Evolutionary conservation across 2,113 vertebrate species (phyloP).

Genomic region (Otis tarda): DNA sequence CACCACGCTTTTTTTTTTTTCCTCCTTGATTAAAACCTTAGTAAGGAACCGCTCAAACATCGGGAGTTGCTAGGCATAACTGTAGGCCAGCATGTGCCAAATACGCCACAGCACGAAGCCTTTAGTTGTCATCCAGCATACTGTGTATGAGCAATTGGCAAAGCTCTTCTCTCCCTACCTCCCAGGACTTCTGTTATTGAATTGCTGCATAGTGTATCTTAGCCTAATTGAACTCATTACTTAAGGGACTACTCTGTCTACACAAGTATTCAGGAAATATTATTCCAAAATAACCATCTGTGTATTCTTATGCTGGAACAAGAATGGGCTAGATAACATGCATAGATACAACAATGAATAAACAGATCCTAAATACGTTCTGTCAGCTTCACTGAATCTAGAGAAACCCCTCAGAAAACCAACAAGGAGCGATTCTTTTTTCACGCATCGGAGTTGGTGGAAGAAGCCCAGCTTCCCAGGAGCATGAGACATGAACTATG

Average conservation of each 20-base stretch:
- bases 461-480: background rate
- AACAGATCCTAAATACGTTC: background rate
- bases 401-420: background rate
- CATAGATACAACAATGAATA: background rate
- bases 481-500: background rate
- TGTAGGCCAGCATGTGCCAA: slow-evolving; percentile 37
- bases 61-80: slow-evolving; percentile 8
- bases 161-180: slow-evolving; percentile 3
- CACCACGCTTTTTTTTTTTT: background rate
- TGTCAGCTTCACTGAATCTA: background rate
- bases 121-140: slow-evolving; percentile 34
- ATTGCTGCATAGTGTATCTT: slow-evolving; percentile 43
- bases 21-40: slow-evolving; percentile 8
- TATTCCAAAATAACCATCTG: background rate
- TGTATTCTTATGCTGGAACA: background rate
- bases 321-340: background rate
- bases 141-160: slow-evolving; percentile 30
- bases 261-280: slow-evolving; percentile 32
- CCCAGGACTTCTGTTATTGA: slow-evolving; percentile 55
- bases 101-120: slow-evolving; percentile 39
- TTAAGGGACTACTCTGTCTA: slow-evolving; percentile 47
- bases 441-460: background rate
- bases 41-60: slow-evolving; percentile 6
- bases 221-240: slow-evolving; percentile 56
- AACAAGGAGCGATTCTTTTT: background rate